phyloP scores from a whole-genome alignment of 2,113 vertebrate genomes.

The Rhinogobius similis region DNA sequence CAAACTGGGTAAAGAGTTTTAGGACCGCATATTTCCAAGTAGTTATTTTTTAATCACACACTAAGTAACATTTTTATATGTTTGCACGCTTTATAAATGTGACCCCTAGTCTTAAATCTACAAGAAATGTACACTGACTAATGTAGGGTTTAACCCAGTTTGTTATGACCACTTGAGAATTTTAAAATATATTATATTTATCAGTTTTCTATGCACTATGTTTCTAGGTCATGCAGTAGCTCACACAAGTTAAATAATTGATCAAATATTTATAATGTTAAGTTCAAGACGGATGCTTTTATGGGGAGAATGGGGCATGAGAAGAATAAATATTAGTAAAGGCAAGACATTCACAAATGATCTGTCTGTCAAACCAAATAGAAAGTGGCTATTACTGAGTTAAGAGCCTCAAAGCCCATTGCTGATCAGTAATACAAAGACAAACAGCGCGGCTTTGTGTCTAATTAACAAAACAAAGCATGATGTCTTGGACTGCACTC shows the following conservation, averaged over 20 bases:
- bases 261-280: background rate
- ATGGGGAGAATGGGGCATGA: background rate
- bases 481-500: conserved; percentile 15
- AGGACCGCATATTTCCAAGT: no score
- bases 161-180: background rate
- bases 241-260: background rate
- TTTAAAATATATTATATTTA: background rate
- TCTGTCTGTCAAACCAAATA: conserved; percentile 8
- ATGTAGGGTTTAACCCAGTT: background rate
- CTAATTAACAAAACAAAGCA: conserved; percentile 25
- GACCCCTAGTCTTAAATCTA: no score
- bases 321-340: background rate
- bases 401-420: background rate
- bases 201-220: background rate
- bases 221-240: background rate
- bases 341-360: background rate
- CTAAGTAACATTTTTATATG: no score
- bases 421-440: conserved; percentile 10
- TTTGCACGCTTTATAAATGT: no score
- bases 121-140: no score
- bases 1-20: no score
- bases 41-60: no score
- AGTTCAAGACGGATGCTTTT: background rate
- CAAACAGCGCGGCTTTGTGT: conserved; percentile 17
- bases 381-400: conserved; percentile 1